phyloP scores from a whole-genome alignment of 2,113 vertebrate genomes.

The Dinomys branickii region DNA sequence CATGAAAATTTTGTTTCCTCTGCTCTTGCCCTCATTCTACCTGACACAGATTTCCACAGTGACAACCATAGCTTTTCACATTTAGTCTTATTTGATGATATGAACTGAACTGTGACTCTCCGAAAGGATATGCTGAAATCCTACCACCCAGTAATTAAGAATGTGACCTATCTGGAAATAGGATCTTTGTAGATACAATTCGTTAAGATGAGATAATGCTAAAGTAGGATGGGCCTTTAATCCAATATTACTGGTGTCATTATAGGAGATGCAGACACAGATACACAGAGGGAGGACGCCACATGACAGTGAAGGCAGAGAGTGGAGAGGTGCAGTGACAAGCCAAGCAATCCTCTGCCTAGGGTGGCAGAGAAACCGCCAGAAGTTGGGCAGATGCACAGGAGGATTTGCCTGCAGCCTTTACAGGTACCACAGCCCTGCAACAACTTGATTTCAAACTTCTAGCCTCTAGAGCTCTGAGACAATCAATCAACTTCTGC shows the following conservation, averaged over 20 bases:
- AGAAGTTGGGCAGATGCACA: background rate
- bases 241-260: background rate
- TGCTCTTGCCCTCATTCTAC: background rate
- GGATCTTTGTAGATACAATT: background rate
- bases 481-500: background rate
- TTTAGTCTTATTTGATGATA: background rate
- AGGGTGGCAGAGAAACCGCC: background rate
- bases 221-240: background rate
- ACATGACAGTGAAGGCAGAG: background rate
- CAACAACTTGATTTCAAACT: background rate
- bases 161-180: constrained; percentile 48
- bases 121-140: background rate
- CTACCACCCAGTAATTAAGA: background rate
- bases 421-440: background rate
- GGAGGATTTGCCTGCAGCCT: background rate
- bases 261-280: background rate
- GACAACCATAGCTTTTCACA: background rate
- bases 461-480: background rate
- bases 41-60: background rate
- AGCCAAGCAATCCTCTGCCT: background rate
- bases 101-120: background rate
- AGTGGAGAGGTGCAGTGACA: background rate
- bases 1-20: background rate
- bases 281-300: background rate
- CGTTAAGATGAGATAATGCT: constrained; percentile 33